Conservation (phyloP, 64 coral and sea anemone genomes). For the Trachythela sp. region DNA sequence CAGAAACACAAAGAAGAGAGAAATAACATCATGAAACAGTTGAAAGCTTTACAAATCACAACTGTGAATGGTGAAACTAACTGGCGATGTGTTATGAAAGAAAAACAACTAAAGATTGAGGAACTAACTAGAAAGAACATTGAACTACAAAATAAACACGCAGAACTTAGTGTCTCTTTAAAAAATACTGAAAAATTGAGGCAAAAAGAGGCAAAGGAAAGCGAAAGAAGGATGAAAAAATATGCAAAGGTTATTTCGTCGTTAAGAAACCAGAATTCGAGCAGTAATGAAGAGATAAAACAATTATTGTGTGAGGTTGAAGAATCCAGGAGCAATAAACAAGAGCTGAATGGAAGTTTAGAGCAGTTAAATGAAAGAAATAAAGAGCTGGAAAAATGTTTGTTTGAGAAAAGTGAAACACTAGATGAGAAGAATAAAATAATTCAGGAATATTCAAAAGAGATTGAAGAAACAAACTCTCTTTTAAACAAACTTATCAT, state of each 20-base stretch:
- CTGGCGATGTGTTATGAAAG: background rate
- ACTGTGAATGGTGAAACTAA: background rate
- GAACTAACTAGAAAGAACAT: background rate
- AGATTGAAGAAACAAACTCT: background rate
- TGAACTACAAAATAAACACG: background rate
- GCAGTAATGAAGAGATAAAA: background rate
- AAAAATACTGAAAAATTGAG: background rate
- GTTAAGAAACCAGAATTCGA: background rate
- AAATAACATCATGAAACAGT: background rate
- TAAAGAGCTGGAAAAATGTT: background rate
- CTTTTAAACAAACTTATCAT: background rate
- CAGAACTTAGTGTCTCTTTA: background rate
- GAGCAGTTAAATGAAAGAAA: background rate
- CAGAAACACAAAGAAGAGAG: background rate
- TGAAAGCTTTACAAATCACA: background rate
- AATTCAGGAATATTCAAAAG: background rate
- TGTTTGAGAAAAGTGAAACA: background rate
- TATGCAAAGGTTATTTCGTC: background rate
- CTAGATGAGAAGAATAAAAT: background rate
- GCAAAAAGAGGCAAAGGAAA: background rate
- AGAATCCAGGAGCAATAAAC: background rate
- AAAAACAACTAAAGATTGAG: background rate
- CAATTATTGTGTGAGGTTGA: background rate
- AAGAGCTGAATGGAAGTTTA: background rate
- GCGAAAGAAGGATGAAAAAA: background rate